phyloP scores from a whole-genome alignment of 2,888 invertebrate species.

The Amblyjoppa proteus region DNA sequence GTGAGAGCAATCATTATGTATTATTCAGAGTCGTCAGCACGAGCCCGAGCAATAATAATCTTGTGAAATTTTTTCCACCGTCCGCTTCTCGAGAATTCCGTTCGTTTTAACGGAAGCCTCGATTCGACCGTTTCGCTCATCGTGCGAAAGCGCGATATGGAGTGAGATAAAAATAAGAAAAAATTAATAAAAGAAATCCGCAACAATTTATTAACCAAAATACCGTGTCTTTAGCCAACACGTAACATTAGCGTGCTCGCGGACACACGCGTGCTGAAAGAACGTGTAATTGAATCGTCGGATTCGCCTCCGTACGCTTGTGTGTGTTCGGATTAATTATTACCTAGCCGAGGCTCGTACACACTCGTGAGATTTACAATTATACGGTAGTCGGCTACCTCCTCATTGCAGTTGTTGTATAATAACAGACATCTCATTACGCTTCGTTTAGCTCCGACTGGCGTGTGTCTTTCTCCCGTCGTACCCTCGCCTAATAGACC shows the following conservation, averaged over 20 bases:
- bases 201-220: conserved; percentile 57
- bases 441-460: conserved; percentile 62
- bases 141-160: conserved; percentile 40
- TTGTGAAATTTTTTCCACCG: conserved; percentile 32
- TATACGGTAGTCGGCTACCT: conserved; percentile 44
- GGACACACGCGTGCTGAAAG: conserved; percentile 47
- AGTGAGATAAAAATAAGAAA: neutral
- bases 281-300: conserved; percentile 61
- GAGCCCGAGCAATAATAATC: conserved; percentile 43
- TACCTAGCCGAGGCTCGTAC: conserved; percentile 47
- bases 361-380: conserved; percentile 52
- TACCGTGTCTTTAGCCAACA: conserved; percentile 46
- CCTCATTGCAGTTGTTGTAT: conserved; percentile 30
- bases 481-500: conserved; percentile 43
- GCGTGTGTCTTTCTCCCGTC: conserved; percentile 23
- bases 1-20: conserved; percentile 38
- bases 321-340: conserved; percentile 59
- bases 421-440: conserved; percentile 63
- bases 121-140: conserved; percentile 17
- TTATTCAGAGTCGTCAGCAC: conserved; percentile 60
- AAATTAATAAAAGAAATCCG: conserved; percentile 18
- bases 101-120: conserved; percentile 24
- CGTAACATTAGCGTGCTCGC: conserved; percentile 38
- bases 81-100: conserved; percentile 16
- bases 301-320: conserved; percentile 19